Conservation (phyloP, 1,140 invertebrate species). For the Brachionus asplanchnoidis region DNA sequence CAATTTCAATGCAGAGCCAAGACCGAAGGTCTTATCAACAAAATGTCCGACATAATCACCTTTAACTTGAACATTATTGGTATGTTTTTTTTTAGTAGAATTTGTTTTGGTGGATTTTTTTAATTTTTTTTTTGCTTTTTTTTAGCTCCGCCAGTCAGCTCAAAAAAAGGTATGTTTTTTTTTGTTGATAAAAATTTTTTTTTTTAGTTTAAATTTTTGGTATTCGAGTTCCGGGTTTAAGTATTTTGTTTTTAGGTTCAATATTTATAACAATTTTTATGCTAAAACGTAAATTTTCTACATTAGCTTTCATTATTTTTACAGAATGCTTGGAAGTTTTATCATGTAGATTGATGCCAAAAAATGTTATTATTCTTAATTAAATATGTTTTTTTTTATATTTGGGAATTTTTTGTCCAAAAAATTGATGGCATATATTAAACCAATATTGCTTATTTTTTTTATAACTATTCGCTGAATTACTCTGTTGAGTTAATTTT, state of each 20-base stretch:
- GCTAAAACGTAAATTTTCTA: conserved; percentile 21
- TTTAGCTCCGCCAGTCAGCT: conserved; percentile 1
- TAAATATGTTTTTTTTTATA: neutral
- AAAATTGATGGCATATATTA: too few relatives aligned
- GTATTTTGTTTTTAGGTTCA: conserved; percentile 9
- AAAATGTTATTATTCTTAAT: too few relatives aligned
- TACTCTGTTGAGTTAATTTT: too few relatives aligned
- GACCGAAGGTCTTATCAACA: neutral
- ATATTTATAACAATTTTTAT: neutral
- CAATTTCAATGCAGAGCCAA: conserved; percentile 25
- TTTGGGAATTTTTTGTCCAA: too few relatives aligned
- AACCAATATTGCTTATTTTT: too few relatives aligned
- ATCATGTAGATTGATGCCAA: too few relatives aligned
- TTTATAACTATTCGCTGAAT: too few relatives aligned
- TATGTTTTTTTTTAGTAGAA: neutral
- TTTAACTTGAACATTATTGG: conserved; percentile 33
- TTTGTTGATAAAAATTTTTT: neutral
- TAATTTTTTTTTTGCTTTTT: neutral
- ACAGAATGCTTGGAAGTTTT: neutral
- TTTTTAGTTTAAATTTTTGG: neutral
- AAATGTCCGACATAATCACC: neutral
- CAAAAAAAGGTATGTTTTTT: conserved; percentile 34
- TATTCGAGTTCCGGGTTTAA: neutral
- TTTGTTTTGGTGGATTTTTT: neutral
- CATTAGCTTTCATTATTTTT: neutral